Evolutionary conservation across 2,888 invertebrate genomes (phyloP), one percentile per base, ranked within the genome.

Genomic region (Fragum sueziense): DNA sequence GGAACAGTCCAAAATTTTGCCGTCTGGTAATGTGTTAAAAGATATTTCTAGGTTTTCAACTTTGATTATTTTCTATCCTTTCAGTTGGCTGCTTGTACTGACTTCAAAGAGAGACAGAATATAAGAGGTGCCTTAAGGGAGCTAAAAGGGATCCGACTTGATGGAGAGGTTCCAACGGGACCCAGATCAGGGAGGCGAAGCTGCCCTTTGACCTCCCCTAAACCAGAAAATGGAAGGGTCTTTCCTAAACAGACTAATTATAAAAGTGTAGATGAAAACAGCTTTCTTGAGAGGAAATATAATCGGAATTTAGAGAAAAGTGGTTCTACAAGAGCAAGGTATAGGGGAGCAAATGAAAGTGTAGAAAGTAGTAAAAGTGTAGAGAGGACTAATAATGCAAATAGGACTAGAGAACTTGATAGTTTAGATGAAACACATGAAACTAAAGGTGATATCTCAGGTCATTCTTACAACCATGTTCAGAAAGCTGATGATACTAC

Each of bases 11-110:
- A n/a, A n/a, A n/a, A n/a, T n/a, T n/a, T n/a, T n/a, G n/a, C n/a
- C n/a, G n/a, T n/a, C n/a, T n/a, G n/a, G n/a, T n/a, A n/a, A n/a
- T n/a, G n/a, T n/a, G n/a, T n/a, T n/a, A n/a, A n/a, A n/a, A n/a
- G n/a, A n/a, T n/a, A n/a, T n/a, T n/a, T n/a, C n/a, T n/a, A n/a
- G n/a, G n/a, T n/a, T n/a, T n/a, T n/a, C n/a, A n/a, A n/a, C n/a
- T n/a, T n/a, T n/a, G 20, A 47, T 47, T 47, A 9, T 47, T 17
- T 41, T 77, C 34, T 80, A 7, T 79, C 41, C 57, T 76, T 84
- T 59, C 79, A 84, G 84, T 71, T 84, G 74, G 80, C 80, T 37
- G 79, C 84, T n/a, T 84, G 84, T 68, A 71, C 74, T 37, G 82
- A 84, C 62, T 84, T 75, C 54, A 75, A 78, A 59, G 84, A 84